These are phyloP conservation scores for Zaprionus ghesquierei DNA, from an alignment of 1,140 invertebrate genomes.

Conservation along the genomic window DNA sequence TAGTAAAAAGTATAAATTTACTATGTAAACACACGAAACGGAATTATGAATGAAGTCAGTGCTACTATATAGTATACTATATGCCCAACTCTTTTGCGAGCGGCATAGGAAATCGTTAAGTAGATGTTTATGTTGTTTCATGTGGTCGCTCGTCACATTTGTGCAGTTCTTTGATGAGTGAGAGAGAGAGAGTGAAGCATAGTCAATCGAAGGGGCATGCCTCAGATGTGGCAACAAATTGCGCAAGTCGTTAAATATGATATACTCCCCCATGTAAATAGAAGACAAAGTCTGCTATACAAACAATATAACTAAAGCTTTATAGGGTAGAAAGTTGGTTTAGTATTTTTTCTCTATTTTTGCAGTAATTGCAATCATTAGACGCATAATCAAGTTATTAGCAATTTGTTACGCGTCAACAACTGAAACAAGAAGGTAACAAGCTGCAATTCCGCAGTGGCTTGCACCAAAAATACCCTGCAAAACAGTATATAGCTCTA, in stretches of 20 bases:
- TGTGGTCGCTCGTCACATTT: constrained; percentile 75
- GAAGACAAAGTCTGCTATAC: constrained; percentile 4
- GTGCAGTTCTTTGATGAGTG: constrained; percentile 47
- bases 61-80: constrained; percentile 26
- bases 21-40: constrained; percentile 64
- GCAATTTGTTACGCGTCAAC: constrained; percentile 68
- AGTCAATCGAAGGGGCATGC: constrained; percentile 41
- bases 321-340: constrained; percentile 9
- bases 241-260: constrained; percentile 64
- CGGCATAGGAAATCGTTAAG: constrained; percentile 71
- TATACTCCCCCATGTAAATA: constrained; percentile 21
- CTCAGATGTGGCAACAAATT: constrained; percentile 72
- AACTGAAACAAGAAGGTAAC: constrained; percentile 23
- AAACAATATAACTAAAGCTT: constrained; percentile 24
- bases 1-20: constrained; percentile 81
- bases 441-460: neutral
- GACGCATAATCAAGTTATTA: constrained; percentile 78
- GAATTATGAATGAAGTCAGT: constrained; percentile 69
- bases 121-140: constrained; percentile 73
- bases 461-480: neutral
- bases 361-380: constrained; percentile 65
- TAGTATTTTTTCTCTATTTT: neutral
- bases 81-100: constrained; percentile 13
- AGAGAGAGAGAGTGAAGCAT: neutral
- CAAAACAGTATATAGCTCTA: neutral